Base-by-base conservation (phyloP, 2,797 vertebrate genomes). In the Hyperoplus lanceolatus region DNA sequence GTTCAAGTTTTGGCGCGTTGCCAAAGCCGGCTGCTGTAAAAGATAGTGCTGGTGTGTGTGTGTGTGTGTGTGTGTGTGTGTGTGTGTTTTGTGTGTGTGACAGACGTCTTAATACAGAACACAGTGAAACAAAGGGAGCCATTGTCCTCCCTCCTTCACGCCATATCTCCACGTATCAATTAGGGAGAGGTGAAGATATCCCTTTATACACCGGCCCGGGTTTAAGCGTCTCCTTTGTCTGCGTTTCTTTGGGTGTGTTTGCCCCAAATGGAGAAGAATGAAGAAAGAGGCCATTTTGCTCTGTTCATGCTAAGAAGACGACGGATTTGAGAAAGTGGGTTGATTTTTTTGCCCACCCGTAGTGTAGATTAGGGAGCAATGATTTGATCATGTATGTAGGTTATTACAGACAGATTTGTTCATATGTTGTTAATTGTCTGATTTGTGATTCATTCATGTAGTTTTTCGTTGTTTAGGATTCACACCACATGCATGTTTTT, bases 81-180 rank as follows among this genome's bases (percentile, higher is more conserved):
- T 29, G 29, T 29, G 29, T 29, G 29, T 29, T 29, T 3, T 29
- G 29, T 29, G 29, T 29, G 29, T 29, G 29, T 29, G 86, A 89
- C 72, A 83, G 89, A 88, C 77, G 75, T 91, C 87, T 90, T 89
- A 84, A 90, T 88, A 78, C 70, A 77, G 77, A 81, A 80, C 58
- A 64, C 66, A 68, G 54, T 66, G 72, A 90, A 85, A 95, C 93
- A 95, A 94, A 92, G 29, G 54, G 82, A 60, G 68, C 81, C 55
- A 91, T 93, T 96, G 94, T 96, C 82, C 76, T 76, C 45, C 12
- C 73, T 55, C 75, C 83, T 80, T 87, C 85, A 89, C 73, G 85
- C 90, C 80, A 53, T 29, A 84, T 87, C 85, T 70, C 60, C 78
- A 79, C 77, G 77, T 88, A 88, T 89, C 89, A 91, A 82, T 90